phyloP scores from a whole-genome alignment of 2,888 invertebrate species.

The Dasypolia templi region DNA sequence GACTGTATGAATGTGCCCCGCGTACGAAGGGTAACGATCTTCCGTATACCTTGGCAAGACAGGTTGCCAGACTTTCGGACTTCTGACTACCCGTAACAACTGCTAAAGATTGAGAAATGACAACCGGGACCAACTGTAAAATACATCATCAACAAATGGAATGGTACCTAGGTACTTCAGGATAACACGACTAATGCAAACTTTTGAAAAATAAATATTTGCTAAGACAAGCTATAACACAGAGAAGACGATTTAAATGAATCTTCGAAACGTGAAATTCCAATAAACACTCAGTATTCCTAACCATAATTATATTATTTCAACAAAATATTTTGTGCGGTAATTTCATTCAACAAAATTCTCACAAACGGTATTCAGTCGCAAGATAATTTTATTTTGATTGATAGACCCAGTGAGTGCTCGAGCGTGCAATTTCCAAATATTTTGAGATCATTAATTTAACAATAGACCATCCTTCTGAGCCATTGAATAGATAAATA shows the following conservation, averaged over 20 bases:
- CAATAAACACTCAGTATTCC: background rate
- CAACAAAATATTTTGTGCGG: background rate
- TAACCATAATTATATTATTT: background rate
- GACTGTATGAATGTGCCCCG: no score
- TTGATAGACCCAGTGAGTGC: slow-evolving; percentile 43
- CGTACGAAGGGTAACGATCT: background rate
- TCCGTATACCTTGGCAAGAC: background rate
- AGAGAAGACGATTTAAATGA: background rate
- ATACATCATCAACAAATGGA: background rate
- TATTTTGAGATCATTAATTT: slow-evolving; percentile 61
- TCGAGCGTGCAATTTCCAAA: slow-evolving; percentile 39
- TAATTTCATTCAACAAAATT: slow-evolving; percentile 10
- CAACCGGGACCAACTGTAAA: background rate
- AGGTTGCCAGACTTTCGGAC: background rate
- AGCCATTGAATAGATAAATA: background rate
- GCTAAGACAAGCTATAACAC: background rate
- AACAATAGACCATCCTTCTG: slow-evolving; percentile 50
- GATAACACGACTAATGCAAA: background rate
- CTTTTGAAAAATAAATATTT: background rate
- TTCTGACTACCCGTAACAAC: background rate
- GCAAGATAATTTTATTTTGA: slow-evolving; percentile 39
- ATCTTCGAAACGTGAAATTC: background rate
- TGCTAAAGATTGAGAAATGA: background rate
- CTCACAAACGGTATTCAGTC: slow-evolving; percentile 40
- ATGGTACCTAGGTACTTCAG: background rate